Evolutionary conservation across 1,140 invertebrate genomes (phyloP), one percentile per base, ranked within the genome.

Genomic region (Drosophila nikananu): DNA sequence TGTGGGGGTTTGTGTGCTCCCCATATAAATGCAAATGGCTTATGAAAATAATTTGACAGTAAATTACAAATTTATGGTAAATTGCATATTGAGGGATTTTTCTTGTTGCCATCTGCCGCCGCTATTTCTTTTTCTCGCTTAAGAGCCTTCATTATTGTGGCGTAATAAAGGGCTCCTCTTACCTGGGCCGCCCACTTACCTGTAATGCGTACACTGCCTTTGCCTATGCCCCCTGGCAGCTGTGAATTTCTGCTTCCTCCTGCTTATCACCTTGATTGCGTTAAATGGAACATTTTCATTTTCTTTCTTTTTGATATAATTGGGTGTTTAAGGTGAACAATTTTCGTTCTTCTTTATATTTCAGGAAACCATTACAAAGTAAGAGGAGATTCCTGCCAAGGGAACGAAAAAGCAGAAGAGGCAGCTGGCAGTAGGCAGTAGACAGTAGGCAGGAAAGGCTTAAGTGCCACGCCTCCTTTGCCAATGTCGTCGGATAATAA

Each of bases 51-150:
- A 91, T 87, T 91, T 91, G 81, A 66, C 79, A 74, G 81, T 87
- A 91, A 91, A 91, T 89, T 84, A 84, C 84, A 84, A 87, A 87
- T 91, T 82, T 91, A 91, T 91, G 84, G 83, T 91, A 84, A 91
- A 89, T 89, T 86, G 87, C 87, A 91, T 91, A 91, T 91, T 91
- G 87, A 91, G 67, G 80, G 68, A 83, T 89, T 89, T 89, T 89
- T 80, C 67, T 71, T 61, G 48, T 42, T 71, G 63, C 70, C 79
- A 77, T 79, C 73, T 90, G 81, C 67, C 63, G 49, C 42, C 54
- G 48, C 57, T 55, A 46, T 30, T 63, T 68, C 35, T 78, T 61
- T 60, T 35, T 39, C 63, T 25, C 49, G 27, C 67, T 79, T 58
- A 80, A 59, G 73, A 39, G 52, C 76, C 55, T 48, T 65, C 66